Percentiles rank a stretch among this genome's conserved stretches.
Conservation (phyloP, 2,113 vertebrate genomes). For the Bos javanicus region DNA sequence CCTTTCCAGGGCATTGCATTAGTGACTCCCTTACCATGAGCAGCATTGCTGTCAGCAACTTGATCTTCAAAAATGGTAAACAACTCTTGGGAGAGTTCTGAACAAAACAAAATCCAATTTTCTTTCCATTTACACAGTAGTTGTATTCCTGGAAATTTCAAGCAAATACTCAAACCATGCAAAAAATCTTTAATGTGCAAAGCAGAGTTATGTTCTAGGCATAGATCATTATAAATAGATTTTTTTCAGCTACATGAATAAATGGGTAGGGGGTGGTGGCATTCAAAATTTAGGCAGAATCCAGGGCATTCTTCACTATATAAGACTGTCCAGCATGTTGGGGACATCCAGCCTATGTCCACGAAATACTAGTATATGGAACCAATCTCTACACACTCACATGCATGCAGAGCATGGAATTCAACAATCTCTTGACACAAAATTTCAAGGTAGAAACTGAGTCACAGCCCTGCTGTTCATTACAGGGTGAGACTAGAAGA, state of each 20-base stretch:
- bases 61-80: constrained; percentile 17
- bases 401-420: neutral
- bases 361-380: neutral
- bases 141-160: constrained; percentile 31
- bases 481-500: neutral
- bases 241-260: neutral
- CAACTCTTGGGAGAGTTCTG: constrained; percentile 5
- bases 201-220: neutral
- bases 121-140: constrained; percentile 1
- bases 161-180: neutral
- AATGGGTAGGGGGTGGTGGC: neutral
- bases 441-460: neutral
- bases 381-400: neutral
- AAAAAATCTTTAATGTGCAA: constrained; percentile 16
- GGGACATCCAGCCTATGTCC: neutral
- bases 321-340: neutral
- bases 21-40: neutral
- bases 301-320: neutral
- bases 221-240: constrained; percentile 22
- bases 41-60: neutral
- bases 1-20: neutral
- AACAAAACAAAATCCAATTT: constrained; percentile 9
- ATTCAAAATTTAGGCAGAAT: neutral
- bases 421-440: neutral
- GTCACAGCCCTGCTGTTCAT: neutral